A percentile compares a stretch with the other conserved stretches of the same genome.
phyloP scores from a whole-genome alignment of 2,888 invertebrate genomes.

The Drosophila leonis region DNA sequence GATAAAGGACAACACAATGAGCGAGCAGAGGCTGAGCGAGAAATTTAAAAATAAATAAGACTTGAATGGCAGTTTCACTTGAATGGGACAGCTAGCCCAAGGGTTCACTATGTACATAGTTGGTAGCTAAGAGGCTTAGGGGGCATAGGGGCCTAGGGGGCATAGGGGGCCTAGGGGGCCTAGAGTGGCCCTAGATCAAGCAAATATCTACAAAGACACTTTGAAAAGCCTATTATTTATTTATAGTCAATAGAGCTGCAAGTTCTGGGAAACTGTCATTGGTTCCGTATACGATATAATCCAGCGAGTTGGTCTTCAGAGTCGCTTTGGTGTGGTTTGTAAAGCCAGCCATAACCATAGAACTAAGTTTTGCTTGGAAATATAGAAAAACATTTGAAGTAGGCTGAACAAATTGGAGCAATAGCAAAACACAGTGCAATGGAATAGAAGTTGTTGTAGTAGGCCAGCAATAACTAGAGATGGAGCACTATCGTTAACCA shows the following conservation, averaged over 20 bases:
- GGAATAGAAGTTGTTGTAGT: too few species aligned
- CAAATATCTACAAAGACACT: not conserved
- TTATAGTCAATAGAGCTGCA: not conserved
- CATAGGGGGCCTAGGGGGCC: not conserved
- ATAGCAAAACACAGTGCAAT: too few species aligned
- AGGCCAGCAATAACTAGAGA: too few species aligned
- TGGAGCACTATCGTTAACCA: too few species aligned
- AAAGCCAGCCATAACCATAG: too few species aligned
- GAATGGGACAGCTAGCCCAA: not conserved
- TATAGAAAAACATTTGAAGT: too few species aligned
- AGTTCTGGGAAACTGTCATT: not conserved
- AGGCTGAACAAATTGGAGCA: too few species aligned
- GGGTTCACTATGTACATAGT: not conserved
- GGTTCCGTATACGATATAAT: not conserved
- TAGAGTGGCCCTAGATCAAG: not conserved
- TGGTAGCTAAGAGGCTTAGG: not conserved
- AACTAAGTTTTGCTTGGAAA: too few species aligned
- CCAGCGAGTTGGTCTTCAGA: not conserved
- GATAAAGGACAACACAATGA: not conserved
- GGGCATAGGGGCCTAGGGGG: not conserved
- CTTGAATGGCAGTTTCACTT: not conserved
- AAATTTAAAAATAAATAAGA: not conserved
- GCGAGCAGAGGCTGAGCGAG: not conserved
- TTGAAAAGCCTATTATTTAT: not conserved
- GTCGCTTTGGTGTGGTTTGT: not conserved